Evolutionary conservation across 2,888 invertebrate species (phyloP), one percentile per base, ranked within the genome.

Genomic region (Aphelenchoides bicaudatus): DNA sequence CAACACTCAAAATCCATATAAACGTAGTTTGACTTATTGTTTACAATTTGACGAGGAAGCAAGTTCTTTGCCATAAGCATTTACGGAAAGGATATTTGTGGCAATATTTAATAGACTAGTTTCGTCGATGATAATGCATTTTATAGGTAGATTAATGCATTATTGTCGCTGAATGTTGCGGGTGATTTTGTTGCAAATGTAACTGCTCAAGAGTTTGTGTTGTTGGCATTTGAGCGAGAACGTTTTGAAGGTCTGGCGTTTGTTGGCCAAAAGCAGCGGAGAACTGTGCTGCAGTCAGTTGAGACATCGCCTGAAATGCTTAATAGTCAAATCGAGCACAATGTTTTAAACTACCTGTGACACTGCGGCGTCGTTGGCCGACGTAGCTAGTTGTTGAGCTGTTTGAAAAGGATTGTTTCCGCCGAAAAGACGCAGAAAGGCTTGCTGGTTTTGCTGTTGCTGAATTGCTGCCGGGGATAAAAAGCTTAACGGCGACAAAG

Each of bases 401-500:
- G 52, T 25, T 25, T 4, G 34, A 29, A 51, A 51, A 13, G 52
- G 38, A n/a, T 27, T 29, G 23, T 51, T 37, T 13, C 38, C 52
- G 37, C 37, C 29, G 25, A 49, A 10, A 21, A 38, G 21, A 10
- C 30, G 25, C 13, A 34, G 46, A 13, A 53, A 13, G 21, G 31
- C n/a, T 8, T 25, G 23, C n/a, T 21, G 2, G 21, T 62, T 43
- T 16, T 43, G 47, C 31, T 59, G 59, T 21, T 54, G 30, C 28
- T 59, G 61, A n/a, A 19, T 6, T 43, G 52, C 21, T 51, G 52
- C n/a, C n/a, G 52, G n/a, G 37, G 52, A 13, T 16, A 13, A 13
- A 31, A 16, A n/a, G 30, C 52, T n/a, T n/a, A n/a, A n/a, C n/a
- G n/a, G n/a, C n/a, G n/a, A n/a, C n/a, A n/a, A n/a, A n/a, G n/a